Percentiles rank a stretch among this genome's conserved stretches.
These are phyloP conservation scores for Zoanthus sociatus DNA, from an alignment of 92 coral and sea anemone species.

Conservation along the genomic window DNA sequence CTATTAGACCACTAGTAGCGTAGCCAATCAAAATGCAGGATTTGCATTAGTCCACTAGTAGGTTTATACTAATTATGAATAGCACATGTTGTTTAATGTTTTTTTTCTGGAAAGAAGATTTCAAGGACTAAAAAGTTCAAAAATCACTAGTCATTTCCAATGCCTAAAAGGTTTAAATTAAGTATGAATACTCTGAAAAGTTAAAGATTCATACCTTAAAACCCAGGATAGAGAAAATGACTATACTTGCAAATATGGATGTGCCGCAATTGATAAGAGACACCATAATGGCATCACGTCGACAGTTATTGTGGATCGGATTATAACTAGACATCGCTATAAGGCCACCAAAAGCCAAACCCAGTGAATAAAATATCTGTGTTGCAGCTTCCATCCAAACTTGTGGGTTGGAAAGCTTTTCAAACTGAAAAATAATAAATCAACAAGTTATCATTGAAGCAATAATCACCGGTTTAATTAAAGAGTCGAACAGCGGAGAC, in stretches of 20 bases:
- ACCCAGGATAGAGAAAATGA: slow-evolving; percentile 91
- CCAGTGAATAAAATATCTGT: slow-evolving; percentile 93
- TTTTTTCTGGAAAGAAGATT: no score
- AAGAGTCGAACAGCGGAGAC: no score
- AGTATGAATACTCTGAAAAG: background rate
- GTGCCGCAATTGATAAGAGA: slow-evolving; percentile 97
- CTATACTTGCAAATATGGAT: slow-evolving; percentile 93
- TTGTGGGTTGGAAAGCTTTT: slow-evolving; percentile 71
- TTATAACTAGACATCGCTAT: slow-evolving; percentile 98
- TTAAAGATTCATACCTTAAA: slow-evolving; percentile 77
- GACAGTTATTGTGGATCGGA: slow-evolving; percentile 94
- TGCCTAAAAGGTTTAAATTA: no score
- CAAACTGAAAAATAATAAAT: slow-evolving; percentile 67
- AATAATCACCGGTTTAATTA: background rate
- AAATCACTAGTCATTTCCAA: no score
- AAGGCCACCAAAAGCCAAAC: slow-evolving; percentile 97
- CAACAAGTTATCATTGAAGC: background rate
- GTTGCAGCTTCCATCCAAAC: slow-evolving; percentile 99
- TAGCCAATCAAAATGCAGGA: no score
- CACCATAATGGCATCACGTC: slow-evolving; percentile 93
- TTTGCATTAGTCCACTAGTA: no score
- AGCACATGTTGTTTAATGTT: no score
- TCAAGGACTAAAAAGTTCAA: no score
- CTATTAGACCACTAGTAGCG: no score
- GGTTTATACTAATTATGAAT: no score